Evolutionary conservation across 1,140 invertebrate genomes (phyloP), one percentile per base, ranked within the genome.

Genomic region (Trigoniulus corallinus): DNA sequence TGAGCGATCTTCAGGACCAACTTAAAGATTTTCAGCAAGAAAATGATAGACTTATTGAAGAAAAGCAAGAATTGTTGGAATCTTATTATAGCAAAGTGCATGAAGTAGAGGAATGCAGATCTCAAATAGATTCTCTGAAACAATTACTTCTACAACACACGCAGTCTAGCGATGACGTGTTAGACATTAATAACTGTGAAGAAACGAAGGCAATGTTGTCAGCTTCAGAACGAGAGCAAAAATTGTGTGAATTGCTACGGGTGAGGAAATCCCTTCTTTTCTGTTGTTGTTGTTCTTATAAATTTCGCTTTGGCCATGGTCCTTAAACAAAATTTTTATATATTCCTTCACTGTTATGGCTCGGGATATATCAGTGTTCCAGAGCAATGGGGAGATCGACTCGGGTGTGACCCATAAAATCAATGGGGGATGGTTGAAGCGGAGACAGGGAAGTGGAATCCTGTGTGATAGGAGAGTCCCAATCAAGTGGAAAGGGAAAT

Each of bases 11-110:
- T 27, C 88, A 74, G 66, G 74, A 80, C 23, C 85, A 88, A 64
- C 71, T 93, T 47, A 78, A 77, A 7, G 87, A 91, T 60, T 72
- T 91, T 1, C 86, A 89, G 63, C 74, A 79, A 2, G 86, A 91
- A 62, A 92, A 92, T 65, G 83, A 89, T 58, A 73, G 82, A 52
- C 70, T 94, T 18, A 73, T 77, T 27, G 84, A 91, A 57, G 88
- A 94, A 67, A 92, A 92, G 66, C 76, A 78, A 57, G 80, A 92
- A 18, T 71, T 93, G 47, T 73, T 93, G 24, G 86, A 92, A 62
- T 91, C 87, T n/a, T 68, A 93, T 1, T 91, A 85, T 62, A 75
- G 84, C 15, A 88, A 93, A 67, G 91, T 86, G 1, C 84, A 91
- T 64, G 87, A 89, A 67, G 68, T 93, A 0, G 86, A 91, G 64